These are phyloP conservation scores for Seriola rivoliana DNA, from an alignment of 2,113 vertebrate genomes.

Conservation along the genomic window DNA sequence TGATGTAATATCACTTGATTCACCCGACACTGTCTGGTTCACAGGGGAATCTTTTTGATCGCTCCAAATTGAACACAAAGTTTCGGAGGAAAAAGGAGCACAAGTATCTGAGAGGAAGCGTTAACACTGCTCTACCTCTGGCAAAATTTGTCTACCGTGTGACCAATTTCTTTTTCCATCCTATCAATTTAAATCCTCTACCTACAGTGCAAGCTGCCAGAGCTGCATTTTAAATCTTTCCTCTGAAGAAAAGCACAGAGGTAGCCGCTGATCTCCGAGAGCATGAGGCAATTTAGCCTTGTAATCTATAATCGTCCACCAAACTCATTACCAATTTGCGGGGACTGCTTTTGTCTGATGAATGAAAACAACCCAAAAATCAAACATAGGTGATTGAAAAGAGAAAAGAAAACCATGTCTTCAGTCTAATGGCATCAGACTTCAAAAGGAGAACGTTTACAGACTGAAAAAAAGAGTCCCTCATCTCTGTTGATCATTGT, in stretches of 20 bases:
- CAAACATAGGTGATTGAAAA: not conserved
- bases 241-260: slow-evolving; percentile 39
- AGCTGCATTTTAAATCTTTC: slow-evolving; percentile 38
- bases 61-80: slow-evolving; percentile 31
- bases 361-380: slow-evolving; percentile 2
- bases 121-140: slow-evolving; percentile 33
- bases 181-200: slow-evolving; percentile 48
- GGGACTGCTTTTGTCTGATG: not conserved
- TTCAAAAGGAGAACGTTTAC: slow-evolving; percentile 2
- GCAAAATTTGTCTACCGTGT: slow-evolving; percentile 32
- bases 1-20: slow-evolving; percentile 12
- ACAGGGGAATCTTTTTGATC: slow-evolving; percentile 12
- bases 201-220: slow-evolving; percentile 5
- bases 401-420: slow-evolving; percentile 12
- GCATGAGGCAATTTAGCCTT: slow-evolving; percentile 42
- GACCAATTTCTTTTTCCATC: slow-evolving; percentile 49
- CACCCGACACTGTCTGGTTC: slow-evolving; percentile 7
- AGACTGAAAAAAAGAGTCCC: slow-evolving; percentile 24
- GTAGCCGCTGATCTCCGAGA: slow-evolving; percentile 16
- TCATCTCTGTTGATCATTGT: slow-evolving; percentile 39
- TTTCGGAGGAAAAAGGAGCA: slow-evolving; percentile 17
- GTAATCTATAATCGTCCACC: slow-evolving; percentile 41
- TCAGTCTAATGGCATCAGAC: not conserved
- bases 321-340: slow-evolving; percentile 31
- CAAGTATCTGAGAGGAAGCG: slow-evolving; percentile 5